These are phyloP conservation scores for Pyrocephalus nanus DNA, from an alignment of 2,797 vertebrate species.

Conservation along the genomic window DNA sequence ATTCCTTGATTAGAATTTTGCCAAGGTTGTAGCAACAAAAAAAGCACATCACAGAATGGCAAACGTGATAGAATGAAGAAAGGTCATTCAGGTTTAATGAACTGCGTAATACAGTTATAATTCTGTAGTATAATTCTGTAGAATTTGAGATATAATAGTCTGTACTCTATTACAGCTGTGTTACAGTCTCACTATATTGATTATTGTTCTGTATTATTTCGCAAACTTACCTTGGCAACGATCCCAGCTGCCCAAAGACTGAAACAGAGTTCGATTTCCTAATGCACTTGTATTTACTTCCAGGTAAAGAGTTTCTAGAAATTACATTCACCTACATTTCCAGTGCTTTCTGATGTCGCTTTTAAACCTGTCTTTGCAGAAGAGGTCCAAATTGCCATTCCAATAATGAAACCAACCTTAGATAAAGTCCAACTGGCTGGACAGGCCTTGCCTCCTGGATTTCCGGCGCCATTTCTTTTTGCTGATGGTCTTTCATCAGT, in stretches of 20 bases:
- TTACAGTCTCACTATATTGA: not conserved
- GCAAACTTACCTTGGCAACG: not conserved
- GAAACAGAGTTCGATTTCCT: not conserved
- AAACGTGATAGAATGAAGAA: not conserved
- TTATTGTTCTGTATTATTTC: not conserved
- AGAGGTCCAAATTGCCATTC: slow-evolving; percentile 83
- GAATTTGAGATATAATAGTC: not conserved
- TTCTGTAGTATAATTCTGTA: slow-evolving; percentile 6
- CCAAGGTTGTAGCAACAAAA: slow-evolving; percentile 46
- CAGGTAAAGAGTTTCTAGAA: slow-evolving; percentile 3
- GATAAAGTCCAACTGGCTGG: slow-evolving; percentile 85
- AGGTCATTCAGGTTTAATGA: slow-evolving; percentile 26
- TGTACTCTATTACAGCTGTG: not conserved
- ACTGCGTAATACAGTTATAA: not conserved
- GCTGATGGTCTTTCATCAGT: slow-evolving; percentile 92
- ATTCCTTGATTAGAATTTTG: slow-evolving; percentile 10
- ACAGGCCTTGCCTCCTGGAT: slow-evolving; percentile 86
- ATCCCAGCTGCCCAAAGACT: not conserved
- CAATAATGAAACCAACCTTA: slow-evolving; percentile 84
- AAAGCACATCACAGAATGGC: not conserved
- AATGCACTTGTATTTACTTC: not conserved
- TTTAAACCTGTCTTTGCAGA: slow-evolving; percentile 77
- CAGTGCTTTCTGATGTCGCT: slow-evolving; percentile 46
- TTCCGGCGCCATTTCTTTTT: slow-evolving; percentile 90
- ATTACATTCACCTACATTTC: not conserved